Evolutionary conservation across 2,888 invertebrate genomes (phyloP).

Genomic region (Fragum sueziense): DNA sequence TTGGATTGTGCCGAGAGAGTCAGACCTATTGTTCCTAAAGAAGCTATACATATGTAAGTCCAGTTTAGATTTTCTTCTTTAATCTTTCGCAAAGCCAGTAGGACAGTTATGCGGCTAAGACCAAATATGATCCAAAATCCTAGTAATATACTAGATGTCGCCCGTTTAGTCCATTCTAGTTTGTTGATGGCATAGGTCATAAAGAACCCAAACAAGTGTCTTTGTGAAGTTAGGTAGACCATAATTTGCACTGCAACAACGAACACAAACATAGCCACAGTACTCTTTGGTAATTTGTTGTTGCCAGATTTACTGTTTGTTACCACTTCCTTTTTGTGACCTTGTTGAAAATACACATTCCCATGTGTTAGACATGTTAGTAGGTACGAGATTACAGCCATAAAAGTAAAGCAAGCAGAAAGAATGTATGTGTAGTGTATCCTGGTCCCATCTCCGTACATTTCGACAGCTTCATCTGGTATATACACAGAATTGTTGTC

Average conservation of each 20-base stretch:
- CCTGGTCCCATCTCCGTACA: too few relatives aligned
- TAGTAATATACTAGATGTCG: neutral
- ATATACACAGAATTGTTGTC: too few relatives aligned
- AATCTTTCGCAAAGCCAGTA: neutral
- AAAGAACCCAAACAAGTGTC: neutral
- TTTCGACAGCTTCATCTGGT: too few relatives aligned
- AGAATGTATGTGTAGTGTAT: neutral
- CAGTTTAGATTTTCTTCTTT: neutral
- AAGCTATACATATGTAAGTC: neutral
- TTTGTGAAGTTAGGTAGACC: neutral
- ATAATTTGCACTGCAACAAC: conserved; percentile 2
- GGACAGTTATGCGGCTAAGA: neutral
- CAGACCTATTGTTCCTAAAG: neutral
- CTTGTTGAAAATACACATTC: too few relatives aligned
- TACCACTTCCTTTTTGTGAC: too few relatives aligned
- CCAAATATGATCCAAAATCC: neutral
- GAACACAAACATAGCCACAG: too few relatives aligned
- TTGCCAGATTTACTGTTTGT: too few relatives aligned
- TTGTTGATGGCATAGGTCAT: neutral
- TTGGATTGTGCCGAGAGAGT: neutral
- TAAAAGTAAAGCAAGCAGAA: neutral
- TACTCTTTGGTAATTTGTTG: too few relatives aligned
- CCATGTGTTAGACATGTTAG: too few relatives aligned
- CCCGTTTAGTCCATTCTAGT: neutral
- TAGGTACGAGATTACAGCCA: neutral